Evolutionary conservation across 2,797 vertebrate species (phyloP).

Genomic region (Bradypodion ventrale): DNA sequence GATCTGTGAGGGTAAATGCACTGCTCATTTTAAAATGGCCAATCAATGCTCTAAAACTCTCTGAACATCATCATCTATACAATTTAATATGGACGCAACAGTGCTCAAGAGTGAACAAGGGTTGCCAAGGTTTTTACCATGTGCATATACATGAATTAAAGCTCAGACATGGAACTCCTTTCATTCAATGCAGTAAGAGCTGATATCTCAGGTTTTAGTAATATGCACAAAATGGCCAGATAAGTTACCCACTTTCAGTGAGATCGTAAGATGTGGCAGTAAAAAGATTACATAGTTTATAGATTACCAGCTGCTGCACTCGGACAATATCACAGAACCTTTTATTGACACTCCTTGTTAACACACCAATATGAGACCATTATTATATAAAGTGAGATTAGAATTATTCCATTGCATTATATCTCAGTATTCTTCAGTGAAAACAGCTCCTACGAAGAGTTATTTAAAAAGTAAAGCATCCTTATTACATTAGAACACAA

Average conservation of each 20-base stretch:
- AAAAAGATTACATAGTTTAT: conserved; percentile 14
- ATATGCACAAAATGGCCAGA: conserved; percentile 2
- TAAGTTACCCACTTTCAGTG: conserved; percentile 11
- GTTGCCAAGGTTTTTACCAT: neutral
- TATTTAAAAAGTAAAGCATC: neutral
- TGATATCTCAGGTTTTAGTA: neutral
- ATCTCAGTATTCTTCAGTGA: neutral
- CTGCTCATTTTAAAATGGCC: too few relatives aligned
- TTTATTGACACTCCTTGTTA: neutral
- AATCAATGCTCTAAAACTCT: neutral
- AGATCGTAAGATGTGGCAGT: conserved; percentile 4
- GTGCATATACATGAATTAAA: neutral
- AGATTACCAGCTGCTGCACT: conserved; percentile 23
- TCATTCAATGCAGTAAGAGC: neutral
- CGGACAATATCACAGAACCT: neutral
- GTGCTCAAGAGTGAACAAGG: conserved; percentile 28
- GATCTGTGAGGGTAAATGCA: too few relatives aligned
- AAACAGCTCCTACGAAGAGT: neutral
- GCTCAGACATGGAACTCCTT: neutral
- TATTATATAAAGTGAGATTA: neutral
- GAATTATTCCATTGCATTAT: neutral
- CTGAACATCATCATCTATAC: neutral
- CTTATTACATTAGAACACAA: neutral
- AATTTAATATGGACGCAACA: conserved; percentile 44
- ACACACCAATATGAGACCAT: neutral